These are phyloP conservation scores for Phataginus tetradactyla DNA, from an alignment of 2,797 vertebrate species.

Conservation along the genomic window DNA sequence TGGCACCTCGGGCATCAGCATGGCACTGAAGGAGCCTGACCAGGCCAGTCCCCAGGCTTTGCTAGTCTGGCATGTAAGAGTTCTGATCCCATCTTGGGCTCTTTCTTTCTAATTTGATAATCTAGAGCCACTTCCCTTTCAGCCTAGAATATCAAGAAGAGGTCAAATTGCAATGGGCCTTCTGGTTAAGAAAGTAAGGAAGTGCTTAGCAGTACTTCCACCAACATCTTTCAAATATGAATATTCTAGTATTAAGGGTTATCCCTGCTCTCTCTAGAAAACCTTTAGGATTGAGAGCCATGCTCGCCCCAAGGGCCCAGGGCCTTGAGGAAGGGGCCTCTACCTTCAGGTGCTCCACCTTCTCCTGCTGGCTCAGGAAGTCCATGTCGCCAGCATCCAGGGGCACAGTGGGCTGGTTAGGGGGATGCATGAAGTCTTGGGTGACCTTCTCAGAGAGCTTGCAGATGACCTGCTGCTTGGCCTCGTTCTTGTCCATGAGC, in stretches of 20 bases:
- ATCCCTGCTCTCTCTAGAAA: neutral
- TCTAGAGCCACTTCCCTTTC: neutral
- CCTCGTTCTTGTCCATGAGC: slow-evolving; percentile 92
- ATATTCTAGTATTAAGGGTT: neutral
- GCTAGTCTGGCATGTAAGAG: neutral
- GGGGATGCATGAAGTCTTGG: slow-evolving; percentile 74
- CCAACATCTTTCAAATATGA: neutral
- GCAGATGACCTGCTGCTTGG: slow-evolving; percentile 94
- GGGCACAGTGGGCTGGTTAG: neutral
- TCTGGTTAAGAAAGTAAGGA: neutral
- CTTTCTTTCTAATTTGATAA: neutral
- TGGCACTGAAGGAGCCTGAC: neutral
- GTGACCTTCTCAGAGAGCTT: slow-evolving; percentile 92
- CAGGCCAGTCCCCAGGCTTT: neutral
- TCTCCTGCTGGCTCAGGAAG: slow-evolving; percentile 87
- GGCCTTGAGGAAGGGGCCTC: neutral
- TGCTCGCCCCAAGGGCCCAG: neutral
- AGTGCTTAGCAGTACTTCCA: neutral
- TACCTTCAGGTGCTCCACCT: slow-evolving; percentile 93
- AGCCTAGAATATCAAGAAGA: neutral
- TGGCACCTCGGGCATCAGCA: too few relatives aligned
- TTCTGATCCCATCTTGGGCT: neutral
- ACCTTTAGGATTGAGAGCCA: too few relatives aligned
- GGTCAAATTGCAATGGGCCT: neutral
- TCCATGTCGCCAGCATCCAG: slow-evolving; percentile 71